Conservation (phyloP, 2,888 invertebrate species). For the Cheilosia scutellata region DNA sequence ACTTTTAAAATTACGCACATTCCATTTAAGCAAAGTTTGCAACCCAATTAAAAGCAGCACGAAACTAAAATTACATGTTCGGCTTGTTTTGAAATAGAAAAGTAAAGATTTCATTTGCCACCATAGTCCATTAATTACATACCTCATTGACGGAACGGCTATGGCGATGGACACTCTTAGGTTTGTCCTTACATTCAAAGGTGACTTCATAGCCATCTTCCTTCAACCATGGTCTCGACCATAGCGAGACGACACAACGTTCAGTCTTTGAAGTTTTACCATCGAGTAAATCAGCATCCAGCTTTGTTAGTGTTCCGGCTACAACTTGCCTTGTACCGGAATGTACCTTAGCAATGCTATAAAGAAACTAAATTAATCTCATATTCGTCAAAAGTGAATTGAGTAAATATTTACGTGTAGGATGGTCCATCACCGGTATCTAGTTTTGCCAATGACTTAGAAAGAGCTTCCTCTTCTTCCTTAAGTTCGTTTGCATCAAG, state of each 20-base stretch:
- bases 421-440: conserved; percentile 80
- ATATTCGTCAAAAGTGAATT: background rate
- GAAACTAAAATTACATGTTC: no score
- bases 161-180: conserved; percentile 78
- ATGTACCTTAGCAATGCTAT: conserved; percentile 80
- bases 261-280: conserved; percentile 83
- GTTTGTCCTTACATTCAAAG: conserved; percentile 82
- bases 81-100: background rate
- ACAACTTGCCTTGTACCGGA: conserved; percentile 85
- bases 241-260: conserved; percentile 83
- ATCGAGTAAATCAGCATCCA: conserved; percentile 86
- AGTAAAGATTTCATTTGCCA: background rate
- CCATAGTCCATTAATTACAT: background rate
- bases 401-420: conserved; percentile 78
- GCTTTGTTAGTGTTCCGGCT: conserved; percentile 85
- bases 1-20: no score
- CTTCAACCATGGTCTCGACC: conserved; percentile 86
- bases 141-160: conserved; percentile 80
- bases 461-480: conserved; percentile 78
- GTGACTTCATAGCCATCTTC: conserved; percentile 82
- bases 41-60: no score
- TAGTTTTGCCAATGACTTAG: conserved; percentile 78
- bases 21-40: no score
- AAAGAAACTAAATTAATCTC: conserved; percentile 22
- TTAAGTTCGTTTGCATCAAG: conserved; percentile 48